Conservation (phyloP, 2,888 invertebrate genomes). For the Aethes cnicana region DNA sequence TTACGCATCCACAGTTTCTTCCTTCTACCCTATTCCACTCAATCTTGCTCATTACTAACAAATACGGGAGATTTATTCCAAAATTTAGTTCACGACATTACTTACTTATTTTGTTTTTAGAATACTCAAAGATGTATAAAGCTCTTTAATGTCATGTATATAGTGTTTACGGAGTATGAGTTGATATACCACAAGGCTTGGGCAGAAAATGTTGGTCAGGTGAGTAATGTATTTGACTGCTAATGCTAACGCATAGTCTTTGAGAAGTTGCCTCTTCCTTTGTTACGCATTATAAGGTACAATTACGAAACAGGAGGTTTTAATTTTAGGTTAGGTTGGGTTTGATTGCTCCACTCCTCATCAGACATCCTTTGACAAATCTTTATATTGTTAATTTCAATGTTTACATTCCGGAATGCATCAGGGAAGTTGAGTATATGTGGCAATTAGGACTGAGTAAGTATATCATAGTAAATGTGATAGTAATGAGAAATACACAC, state of each 20-base stretch:
- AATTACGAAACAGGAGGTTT: too few relatives aligned
- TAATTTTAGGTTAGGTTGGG: constrained; percentile 82
- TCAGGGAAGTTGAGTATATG: constrained; percentile 91
- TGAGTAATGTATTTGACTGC: constrained; percentile 57
- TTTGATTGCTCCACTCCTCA: constrained; percentile 87
- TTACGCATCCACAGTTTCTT: too few relatives aligned
- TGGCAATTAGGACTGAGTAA: constrained; percentile 87
- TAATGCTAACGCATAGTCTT: too few relatives aligned
- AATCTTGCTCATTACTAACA: too few relatives aligned
- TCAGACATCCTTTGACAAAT: constrained; percentile 85
- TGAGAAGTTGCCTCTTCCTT: not conserved
- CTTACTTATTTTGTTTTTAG: constrained; percentile 70
- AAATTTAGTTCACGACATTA: too few relatives aligned
- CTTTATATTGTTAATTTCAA: constrained; percentile 88
- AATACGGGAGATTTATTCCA: too few relatives aligned
- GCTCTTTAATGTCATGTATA: constrained; percentile 89
- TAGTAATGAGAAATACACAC: not conserved
- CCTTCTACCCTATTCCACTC: too few relatives aligned
- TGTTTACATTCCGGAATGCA: constrained; percentile 86
- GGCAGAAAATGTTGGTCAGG: constrained; percentile 88
- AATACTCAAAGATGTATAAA: constrained; percentile 89
- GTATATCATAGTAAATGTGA: constrained; percentile 35
- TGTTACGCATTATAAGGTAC: too few relatives aligned
- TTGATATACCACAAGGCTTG: constrained; percentile 91
- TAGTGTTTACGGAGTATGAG: constrained; percentile 92